These are phyloP conservation scores for Choloepus didactylus DNA, from an alignment of 2,797 vertebrate genomes.

Conservation along the genomic window DNA sequence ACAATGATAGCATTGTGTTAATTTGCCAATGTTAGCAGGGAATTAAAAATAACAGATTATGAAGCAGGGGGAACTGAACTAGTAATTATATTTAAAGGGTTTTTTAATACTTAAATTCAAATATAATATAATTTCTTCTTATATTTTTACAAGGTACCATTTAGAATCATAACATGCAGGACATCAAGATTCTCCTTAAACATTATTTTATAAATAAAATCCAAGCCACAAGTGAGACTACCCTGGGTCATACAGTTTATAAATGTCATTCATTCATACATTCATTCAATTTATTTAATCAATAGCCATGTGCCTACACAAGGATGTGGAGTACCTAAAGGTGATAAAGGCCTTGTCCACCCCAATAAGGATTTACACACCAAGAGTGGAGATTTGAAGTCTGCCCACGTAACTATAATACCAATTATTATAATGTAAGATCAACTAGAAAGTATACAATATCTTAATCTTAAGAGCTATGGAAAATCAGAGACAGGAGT, in stretches of 20 bases:
- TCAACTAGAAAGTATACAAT: not conserved
- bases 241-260: not conserved
- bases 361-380: not conserved
- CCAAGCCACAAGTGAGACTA: not conserved
- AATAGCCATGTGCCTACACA: not conserved
- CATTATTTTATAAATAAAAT: constrained; percentile 59
- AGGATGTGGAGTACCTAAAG: not conserved
- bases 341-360: not conserved
- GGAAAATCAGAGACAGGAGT: no score
- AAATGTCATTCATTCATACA: not conserved
- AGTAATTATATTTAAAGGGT: not conserved
- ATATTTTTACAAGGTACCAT: no score
- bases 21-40: not conserved
- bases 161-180: not conserved
- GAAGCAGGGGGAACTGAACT: not conserved
- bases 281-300: constrained; percentile 1
- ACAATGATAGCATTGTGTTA: constrained; percentile 32
- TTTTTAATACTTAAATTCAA: no score
- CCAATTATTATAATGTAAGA: not conserved
- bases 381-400: not conserved
- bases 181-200: not conserved
- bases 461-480: not conserved
- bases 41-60: constrained; percentile 17
- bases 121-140: no score
- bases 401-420: not conserved